Evolutionary conservation across 2,113 vertebrate species (phyloP).

Genomic region (Mugil cephalus): DNA sequence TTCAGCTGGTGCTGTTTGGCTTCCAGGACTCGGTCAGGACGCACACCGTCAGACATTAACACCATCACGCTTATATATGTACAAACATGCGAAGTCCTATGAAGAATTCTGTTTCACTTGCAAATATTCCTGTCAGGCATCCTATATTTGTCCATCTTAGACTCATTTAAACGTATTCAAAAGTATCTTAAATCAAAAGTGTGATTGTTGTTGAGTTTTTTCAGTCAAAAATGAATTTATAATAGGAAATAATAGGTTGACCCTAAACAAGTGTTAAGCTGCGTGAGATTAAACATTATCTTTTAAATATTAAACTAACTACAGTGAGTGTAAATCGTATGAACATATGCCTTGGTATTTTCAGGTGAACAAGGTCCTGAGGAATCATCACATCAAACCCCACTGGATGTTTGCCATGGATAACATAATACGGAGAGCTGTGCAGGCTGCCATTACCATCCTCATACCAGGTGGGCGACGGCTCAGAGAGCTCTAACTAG

Average conservation of each 20-base stretch:
- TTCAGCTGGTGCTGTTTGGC: slow-evolving; percentile 93
- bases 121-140: no score
- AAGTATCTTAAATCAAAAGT: no score
- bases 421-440: slow-evolving; percentile 93
- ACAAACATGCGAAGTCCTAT: not conserved
- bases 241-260: no score
- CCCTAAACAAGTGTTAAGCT: no score
- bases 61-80: not conserved
- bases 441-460: slow-evolving; percentile 94
- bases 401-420: slow-evolving; percentile 99
- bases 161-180: no score
- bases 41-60: not conserved
- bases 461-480: slow-evolving; percentile 89
- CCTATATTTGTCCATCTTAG: no score
- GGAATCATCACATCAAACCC: slow-evolving; percentile 93
- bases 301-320: not conserved
- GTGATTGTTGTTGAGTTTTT: no score
- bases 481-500: not conserved
- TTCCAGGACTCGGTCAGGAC: slow-evolving; percentile 94
- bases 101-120: no score
- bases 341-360: not conserved
- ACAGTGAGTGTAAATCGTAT: not conserved
- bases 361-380: slow-evolving; percentile 95
- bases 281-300: no score
- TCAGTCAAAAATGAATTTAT: no score